Conservation (phyloP, 2,797 vertebrate genomes). For the Pipistrellus pipistrellus region DNA sequence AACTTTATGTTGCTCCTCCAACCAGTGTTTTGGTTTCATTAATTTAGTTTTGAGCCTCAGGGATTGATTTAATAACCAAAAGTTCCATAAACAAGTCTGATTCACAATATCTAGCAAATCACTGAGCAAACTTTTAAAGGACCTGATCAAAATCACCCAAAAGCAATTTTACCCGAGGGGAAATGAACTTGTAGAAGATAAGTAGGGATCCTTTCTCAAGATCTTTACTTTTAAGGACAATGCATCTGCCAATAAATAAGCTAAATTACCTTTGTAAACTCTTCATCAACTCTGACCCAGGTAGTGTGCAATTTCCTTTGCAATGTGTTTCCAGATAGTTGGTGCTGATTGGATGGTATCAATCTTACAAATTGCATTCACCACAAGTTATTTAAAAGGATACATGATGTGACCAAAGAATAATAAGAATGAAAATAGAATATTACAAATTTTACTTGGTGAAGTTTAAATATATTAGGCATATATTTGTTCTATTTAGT, state of each 20-base stretch:
- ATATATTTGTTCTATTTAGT: slow-evolving; percentile 28
- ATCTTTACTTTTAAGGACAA: slow-evolving; percentile 63
- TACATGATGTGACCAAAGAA: background rate
- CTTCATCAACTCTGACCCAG: slow-evolving; percentile 61
- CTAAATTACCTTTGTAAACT: slow-evolving; percentile 71
- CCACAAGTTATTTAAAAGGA: slow-evolving; percentile 27
- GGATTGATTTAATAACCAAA: background rate
- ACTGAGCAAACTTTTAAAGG: slow-evolving; percentile 45
- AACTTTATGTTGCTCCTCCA: background rate
- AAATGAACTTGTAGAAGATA: slow-evolving; percentile 65
- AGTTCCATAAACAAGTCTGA: background rate
- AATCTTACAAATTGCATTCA: slow-evolving; percentile 65
- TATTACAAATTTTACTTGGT: slow-evolving; percentile 60
- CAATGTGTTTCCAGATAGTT: slow-evolving; percentile 55
- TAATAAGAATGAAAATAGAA: slow-evolving; percentile 40
- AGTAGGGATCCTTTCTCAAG: background rate
- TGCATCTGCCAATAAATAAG: slow-evolving; percentile 60
- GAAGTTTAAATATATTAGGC: slow-evolving; percentile 64
- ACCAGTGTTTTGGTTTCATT: background rate
- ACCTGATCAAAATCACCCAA: slow-evolving; percentile 48
- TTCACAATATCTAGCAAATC: slow-evolving; percentile 12
- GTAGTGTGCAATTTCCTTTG: slow-evolving; percentile 73
- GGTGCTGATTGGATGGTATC: slow-evolving; percentile 44
- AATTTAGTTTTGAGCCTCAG: background rate
- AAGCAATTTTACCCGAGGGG: slow-evolving; percentile 64